A percentile compares a stretch with the other conserved stretches of the same genome.
These are phyloP conservation scores for Agrochola lychnidis DNA, from an alignment of 2,888 invertebrate genomes.

Conservation along the genomic window DNA sequence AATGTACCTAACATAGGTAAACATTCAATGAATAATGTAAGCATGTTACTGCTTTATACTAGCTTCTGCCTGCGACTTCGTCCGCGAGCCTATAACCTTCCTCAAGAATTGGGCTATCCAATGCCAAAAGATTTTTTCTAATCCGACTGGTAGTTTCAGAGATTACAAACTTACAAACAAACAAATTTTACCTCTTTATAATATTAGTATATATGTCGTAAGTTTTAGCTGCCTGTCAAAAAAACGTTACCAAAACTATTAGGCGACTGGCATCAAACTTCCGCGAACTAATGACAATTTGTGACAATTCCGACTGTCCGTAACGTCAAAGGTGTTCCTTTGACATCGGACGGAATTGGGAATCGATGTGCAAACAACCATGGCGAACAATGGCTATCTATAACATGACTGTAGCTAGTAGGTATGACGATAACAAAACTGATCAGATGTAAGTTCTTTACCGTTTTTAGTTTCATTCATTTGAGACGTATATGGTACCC, in stretches of 20 bases:
- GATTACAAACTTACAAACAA: too few relatives aligned
- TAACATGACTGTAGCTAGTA: neutral
- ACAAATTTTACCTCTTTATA: too few relatives aligned
- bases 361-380: neutral
- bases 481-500: too few relatives aligned
- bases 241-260: neutral
- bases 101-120: too few relatives aligned
- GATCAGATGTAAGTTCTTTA: neutral
- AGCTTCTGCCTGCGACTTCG: too few relatives aligned
- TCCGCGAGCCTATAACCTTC: too few relatives aligned
- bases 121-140: too few relatives aligned
- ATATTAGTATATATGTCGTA: too few relatives aligned
- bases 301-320: slow-evolving; percentile 1
- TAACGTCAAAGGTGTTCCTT: neutral
- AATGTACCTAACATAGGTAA: neutral
- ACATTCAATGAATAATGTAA: neutral
- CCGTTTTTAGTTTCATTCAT: neutral
- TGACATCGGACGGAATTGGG: slow-evolving; percentile 7
- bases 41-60: neutral
- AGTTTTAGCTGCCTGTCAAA: slow-evolving; percentile 2
- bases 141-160: too few relatives aligned
- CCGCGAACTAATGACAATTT: slow-evolving; percentile 20
- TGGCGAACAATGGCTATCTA: neutral
- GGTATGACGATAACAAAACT: neutral
- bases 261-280: neutral